phyloP scores from a whole-genome alignment of 2,113 vertebrate species.

The Strix aluco region DNA sequence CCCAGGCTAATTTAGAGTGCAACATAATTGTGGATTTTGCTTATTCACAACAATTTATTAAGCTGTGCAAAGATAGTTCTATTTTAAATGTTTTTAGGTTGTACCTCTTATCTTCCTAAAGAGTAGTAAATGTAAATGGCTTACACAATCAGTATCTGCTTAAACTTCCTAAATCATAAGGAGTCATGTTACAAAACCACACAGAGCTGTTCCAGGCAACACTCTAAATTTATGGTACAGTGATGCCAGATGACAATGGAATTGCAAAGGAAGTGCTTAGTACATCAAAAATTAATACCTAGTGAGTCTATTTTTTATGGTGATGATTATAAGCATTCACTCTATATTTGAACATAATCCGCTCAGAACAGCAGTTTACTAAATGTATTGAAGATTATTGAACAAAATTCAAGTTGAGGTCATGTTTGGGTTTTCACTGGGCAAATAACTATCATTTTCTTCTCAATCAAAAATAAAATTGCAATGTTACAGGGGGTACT shows the following conservation, averaged over 20 bases:
- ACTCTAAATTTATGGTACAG: not conserved
- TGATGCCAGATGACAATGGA: slow-evolving; percentile 28
- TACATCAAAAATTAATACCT: slow-evolving; percentile 49
- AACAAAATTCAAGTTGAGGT: not conserved
- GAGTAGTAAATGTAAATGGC: not conserved
- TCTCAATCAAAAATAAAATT: not conserved
- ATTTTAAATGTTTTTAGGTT: not conserved
- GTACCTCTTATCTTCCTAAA: not conserved
- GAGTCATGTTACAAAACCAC: not conserved
- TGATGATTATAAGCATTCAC: slow-evolving; percentile 7
- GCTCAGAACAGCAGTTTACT: not conserved
- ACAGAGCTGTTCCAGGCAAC: not conserved
- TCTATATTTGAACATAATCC: not conserved
- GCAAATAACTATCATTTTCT: slow-evolving; percentile 19
- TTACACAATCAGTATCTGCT: not conserved
- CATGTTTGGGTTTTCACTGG: not conserved
- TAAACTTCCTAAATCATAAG: not conserved
- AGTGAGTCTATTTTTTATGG: not conserved
- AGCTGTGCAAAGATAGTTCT: not conserved
- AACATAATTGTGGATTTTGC: not conserved
- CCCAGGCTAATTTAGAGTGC: not conserved
- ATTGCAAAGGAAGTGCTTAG: slow-evolving; percentile 30
- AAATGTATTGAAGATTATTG: not conserved
- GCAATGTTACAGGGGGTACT: not conserved
- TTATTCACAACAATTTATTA: not conserved